Evolutionary conservation across 2,797 vertebrate genomes (phyloP).

Genomic region (Eospalax fontanierii): DNA sequence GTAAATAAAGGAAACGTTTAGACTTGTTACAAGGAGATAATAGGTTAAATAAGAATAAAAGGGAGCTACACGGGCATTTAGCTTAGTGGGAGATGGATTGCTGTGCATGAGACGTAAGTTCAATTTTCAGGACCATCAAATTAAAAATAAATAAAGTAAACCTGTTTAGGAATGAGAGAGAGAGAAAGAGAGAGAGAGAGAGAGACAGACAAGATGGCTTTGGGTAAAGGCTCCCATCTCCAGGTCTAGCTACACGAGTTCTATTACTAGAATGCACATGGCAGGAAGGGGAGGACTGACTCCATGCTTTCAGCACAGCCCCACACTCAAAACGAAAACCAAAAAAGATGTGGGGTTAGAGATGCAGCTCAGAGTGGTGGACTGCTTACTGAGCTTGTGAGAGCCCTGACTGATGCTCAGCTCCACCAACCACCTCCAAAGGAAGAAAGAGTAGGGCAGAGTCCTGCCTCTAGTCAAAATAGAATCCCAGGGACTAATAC

Average conservation of each 20-base stretch:
- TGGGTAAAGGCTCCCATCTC: too few relatives aligned
- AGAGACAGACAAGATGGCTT: too few relatives aligned
- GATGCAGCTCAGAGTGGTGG: not conserved
- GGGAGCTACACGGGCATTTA: not conserved
- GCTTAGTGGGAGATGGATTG: not conserved
- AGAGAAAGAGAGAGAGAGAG: not conserved
- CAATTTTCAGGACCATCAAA: not conserved
- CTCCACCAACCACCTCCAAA: too few relatives aligned
- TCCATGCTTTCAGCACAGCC: too few relatives aligned
- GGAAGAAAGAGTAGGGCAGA: not conserved
- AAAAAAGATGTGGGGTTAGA: not conserved
- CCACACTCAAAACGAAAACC: too few relatives aligned
- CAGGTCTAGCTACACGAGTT: too few relatives aligned
- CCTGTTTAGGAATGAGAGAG: not conserved
- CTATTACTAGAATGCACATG: too few relatives aligned
- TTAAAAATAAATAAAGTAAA: too few relatives aligned
- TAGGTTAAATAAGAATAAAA: not conserved
- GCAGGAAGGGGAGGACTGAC: too few relatives aligned
- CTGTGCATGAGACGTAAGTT: not conserved
- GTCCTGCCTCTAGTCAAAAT: not conserved
- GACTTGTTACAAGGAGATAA: not conserved
- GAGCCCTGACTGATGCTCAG: not conserved
- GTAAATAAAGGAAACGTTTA: not conserved
- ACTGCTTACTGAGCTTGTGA: not conserved
- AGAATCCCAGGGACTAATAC: not conserved